phyloP scores from a whole-genome alignment of 2,113 vertebrate genomes.

The Anhinga rufa region DNA sequence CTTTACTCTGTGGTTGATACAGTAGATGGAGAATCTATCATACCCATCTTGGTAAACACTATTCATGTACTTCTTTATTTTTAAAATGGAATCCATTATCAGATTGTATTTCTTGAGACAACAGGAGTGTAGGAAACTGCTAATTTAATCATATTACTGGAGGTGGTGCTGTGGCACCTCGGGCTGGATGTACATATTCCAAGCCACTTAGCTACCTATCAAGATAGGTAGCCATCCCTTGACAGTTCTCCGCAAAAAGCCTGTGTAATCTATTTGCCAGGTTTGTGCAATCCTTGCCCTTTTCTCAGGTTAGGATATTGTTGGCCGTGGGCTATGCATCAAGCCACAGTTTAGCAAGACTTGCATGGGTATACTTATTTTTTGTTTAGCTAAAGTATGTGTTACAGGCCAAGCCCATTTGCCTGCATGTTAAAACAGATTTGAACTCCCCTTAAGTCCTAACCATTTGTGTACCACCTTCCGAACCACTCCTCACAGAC shows the following conservation, averaged over 20 bases:
- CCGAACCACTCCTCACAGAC: neutral
- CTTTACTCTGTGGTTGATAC: neutral
- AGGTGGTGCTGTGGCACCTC: neutral
- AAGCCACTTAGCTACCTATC: neutral
- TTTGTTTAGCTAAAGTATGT: neutral
- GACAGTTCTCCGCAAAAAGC: neutral
- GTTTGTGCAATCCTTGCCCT: neutral
- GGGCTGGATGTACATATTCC: neutral
- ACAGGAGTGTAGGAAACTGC: neutral
- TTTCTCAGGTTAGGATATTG: neutral
- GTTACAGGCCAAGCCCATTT: neutral
- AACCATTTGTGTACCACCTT: neutral
- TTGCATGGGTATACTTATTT: neutral
- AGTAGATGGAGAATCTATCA: neutral
- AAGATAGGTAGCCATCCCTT: neutral
- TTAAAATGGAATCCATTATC: neutral
- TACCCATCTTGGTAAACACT: neutral
- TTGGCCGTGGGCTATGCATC: neutral
- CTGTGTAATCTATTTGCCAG: neutral
- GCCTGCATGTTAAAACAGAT: neutral
- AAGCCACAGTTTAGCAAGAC: neutral
- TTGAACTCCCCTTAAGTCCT: neutral
- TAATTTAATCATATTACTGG: neutral
- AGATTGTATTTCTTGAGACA: neutral
- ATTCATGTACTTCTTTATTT: neutral